Evolutionary conservation across 2,113 vertebrate genomes (phyloP), one percentile per base, ranked within the genome.

Genomic region (Pseudopodoces humilis): DNA sequence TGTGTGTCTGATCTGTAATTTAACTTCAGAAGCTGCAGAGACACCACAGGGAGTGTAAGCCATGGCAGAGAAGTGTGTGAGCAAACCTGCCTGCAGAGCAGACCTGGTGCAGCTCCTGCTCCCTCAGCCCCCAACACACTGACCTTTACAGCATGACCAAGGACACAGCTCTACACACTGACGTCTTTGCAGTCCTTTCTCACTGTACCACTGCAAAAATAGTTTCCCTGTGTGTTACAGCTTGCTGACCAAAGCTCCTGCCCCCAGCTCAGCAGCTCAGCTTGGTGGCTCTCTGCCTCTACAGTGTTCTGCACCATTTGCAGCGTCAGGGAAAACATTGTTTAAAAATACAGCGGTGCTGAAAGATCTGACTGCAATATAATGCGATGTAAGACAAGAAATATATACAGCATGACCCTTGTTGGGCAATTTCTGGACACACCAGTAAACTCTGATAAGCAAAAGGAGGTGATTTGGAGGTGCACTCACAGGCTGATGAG

Each of bases 281-380:
- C 28, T 59, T 31, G 23, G 77, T 12, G 37, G 13, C 59, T 11
- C 2, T 3, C 56, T 81, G 83, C 80, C 43, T 50, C 50, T 37
- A 49, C 44, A 63, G 8, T 7, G 67, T 64, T 93, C 85, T 75
- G 92, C 88, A 78, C 46, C 55, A 12, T 83, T 92, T 90, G 79
- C 93, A 86, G 85, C 0, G 0, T 78, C 76, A 78, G 69, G 79
- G 72, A 78, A 95, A 92, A 75, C 4, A 13, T 59, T 50, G 59
- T 86, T 94, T 78, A 71, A 83, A 92, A 88, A 86, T 76, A 84
- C 0, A 0, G 68, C 0, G 0, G 83, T 53, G 92, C 68, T 88
- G 93, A 86, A 91, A 95, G 83, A 81, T 43, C 37, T 72, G 58
- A 35, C 60, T 90, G 88, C 60, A 88, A 82, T 55, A 65, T 47